Evolutionary conservation across 2,797 vertebrate genomes (phyloP).

Genomic region (Falco cherrug): DNA sequence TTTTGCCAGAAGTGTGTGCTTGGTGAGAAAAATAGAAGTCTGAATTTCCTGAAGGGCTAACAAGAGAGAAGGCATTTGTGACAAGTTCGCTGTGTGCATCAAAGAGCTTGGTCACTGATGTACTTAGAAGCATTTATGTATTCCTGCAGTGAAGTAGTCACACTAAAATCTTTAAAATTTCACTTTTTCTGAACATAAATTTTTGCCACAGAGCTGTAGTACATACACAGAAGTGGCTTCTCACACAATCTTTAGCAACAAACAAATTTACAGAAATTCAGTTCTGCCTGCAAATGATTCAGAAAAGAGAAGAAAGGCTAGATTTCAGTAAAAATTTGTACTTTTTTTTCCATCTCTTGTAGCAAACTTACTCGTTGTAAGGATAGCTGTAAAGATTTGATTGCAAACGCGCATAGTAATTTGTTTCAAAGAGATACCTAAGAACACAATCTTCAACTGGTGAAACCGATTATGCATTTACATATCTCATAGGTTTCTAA

Average conservation of each 20-base stretch:
- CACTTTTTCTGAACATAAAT: background rate
- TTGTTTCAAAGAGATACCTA: background rate
- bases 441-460: background rate
- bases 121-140: background rate
- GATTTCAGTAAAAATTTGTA: background rate
- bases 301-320: background rate
- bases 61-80: background rate
- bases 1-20: background rate
- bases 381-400: background rate
- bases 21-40: background rate
- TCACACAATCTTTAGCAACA: background rate
- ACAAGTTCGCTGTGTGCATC: background rate
- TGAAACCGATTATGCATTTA: background rate
- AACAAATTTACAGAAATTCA: background rate
- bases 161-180: background rate
- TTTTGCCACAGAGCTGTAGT: background rate
- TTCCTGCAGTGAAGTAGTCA: background rate
- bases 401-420: background rate
- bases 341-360: background rate
- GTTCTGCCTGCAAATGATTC: background rate
- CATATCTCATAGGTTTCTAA: background rate
- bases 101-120: background rate
- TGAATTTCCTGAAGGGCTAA: background rate
- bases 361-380: background rate
- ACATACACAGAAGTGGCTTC: background rate